Conservation (phyloP, 2,888 invertebrate genomes). For the Galerucella nymphaeae region DNA sequence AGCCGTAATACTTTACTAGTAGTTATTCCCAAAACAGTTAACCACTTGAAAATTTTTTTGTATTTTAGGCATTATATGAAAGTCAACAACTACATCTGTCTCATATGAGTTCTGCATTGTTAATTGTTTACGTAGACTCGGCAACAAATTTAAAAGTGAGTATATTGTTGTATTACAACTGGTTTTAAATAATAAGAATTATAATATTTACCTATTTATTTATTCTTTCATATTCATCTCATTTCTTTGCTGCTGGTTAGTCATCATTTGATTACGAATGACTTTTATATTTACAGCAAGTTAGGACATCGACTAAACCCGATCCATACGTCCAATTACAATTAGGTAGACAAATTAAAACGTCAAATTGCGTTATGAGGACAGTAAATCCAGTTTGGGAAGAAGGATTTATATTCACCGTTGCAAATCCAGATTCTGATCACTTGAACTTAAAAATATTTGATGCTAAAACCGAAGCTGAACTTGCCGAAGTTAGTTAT, state of each 20-base stretch:
- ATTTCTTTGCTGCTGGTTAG: too few relatives aligned
- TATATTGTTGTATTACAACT: constrained; percentile 43
- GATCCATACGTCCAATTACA: constrained; percentile 85
- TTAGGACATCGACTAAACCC: constrained; percentile 69
- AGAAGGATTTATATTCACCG: constrained; percentile 92
- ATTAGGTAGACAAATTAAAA: constrained; percentile 80
- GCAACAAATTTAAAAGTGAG: constrained; percentile 90
- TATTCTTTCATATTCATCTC: background rate
- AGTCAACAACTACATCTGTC: constrained; percentile 78
- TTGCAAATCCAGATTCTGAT: constrained; percentile 90
- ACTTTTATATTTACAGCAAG: constrained; percentile 65
- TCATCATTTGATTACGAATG: too few relatives aligned
- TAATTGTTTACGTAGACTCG: constrained; percentile 91
- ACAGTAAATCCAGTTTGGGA: constrained; percentile 94
- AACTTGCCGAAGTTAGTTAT: constrained; percentile 78
- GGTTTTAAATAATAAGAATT: background rate
- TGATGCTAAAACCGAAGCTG: constrained; percentile 82
- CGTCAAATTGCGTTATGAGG: constrained; percentile 77
- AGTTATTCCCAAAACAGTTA: background rate
- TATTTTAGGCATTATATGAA: constrained; percentile 75
- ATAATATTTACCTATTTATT: background rate
- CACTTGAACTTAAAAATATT: constrained; percentile 82
- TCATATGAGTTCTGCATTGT: constrained; percentile 79
- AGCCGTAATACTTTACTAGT: constrained; percentile 70
- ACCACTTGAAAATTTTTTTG: background rate